Percentiles rank a stretch among this genome's conserved stretches.
Evolutionary conservation across 2,113 vertebrate genomes (phyloP).

Genomic region (Balaeniceps rex): DNA sequence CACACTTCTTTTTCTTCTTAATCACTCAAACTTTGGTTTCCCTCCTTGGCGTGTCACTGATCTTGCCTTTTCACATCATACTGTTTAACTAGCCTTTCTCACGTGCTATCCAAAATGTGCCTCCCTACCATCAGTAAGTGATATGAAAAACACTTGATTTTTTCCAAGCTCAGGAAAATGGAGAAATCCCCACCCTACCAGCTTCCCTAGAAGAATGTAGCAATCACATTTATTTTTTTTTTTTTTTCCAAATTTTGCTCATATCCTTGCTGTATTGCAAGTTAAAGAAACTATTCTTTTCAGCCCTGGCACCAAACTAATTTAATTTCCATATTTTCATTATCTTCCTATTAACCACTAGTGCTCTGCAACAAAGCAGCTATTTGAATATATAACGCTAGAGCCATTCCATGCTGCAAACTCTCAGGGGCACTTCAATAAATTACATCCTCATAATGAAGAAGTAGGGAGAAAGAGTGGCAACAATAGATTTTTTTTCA

Average conservation of each 20-base stretch:
- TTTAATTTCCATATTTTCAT: conserved; percentile 71
- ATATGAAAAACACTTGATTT: background rate
- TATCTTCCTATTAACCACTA: conserved; percentile 67
- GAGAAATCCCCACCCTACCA: background rate
- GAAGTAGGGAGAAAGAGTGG: conserved; percentile 1
- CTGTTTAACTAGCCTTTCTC: background rate
- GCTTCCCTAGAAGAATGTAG: background rate
- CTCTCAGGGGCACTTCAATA: conserved; percentile 18
- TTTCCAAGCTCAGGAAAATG: background rate
- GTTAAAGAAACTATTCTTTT: conserved; percentile 10
- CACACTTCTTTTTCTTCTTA: background rate
- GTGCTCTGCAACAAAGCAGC: conserved; percentile 44
- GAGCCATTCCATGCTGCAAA: background rate
- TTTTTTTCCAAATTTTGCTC: background rate
- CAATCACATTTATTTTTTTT: background rate
- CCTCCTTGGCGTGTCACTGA: background rate
- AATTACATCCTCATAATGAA: conserved; percentile 57
- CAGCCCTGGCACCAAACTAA: background rate
- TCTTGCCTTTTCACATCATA: background rate
- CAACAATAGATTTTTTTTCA: conserved; percentile 20
- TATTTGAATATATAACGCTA: conserved; percentile 36
- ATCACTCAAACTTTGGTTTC: background rate
- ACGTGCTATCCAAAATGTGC: background rate
- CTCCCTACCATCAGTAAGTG: background rate
- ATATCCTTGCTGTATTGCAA: background rate